A percentile compares a stretch with the other conserved stretches of the same genome.
These are phyloP conservation scores for Ibycter americanus DNA, from an alignment of 2,797 vertebrate species.

Conservation along the genomic window DNA sequence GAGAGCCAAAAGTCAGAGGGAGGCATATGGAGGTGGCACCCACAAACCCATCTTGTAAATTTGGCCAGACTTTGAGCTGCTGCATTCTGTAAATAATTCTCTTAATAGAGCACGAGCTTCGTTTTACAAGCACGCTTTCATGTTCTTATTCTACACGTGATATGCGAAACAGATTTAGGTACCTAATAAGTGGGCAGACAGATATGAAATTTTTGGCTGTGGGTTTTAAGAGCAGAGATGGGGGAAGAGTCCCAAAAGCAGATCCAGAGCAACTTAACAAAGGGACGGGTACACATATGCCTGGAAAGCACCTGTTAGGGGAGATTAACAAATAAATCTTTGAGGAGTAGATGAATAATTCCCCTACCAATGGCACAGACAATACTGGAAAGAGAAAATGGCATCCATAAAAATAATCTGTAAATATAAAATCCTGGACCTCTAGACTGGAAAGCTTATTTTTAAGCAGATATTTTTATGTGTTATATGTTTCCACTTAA, in stretches of 20 bases:
- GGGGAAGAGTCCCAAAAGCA: background rate
- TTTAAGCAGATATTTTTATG: background rate
- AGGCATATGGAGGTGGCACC: background rate
- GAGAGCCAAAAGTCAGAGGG: background rate
- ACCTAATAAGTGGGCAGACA: background rate
- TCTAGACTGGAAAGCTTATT: constrained; percentile 22
- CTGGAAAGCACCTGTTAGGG: constrained; percentile 34
- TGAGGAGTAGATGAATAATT: background rate
- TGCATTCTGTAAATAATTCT: background rate
- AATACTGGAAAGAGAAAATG: background rate
- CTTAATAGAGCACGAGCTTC: background rate
- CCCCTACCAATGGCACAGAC: background rate
- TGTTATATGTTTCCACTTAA: background rate
- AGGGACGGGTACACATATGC: background rate
- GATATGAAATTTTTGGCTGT: background rate
- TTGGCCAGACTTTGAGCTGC: background rate
- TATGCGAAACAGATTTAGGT: background rate
- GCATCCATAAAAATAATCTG: background rate
- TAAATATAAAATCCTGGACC: background rate
- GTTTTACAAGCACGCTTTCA: background rate
- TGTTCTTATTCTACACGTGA: background rate
- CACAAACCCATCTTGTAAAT: background rate
- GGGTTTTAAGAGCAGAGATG: background rate
- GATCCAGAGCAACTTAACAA: background rate
- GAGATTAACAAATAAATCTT: constrained; percentile 18